These are phyloP conservation scores for Platichthys stellatus DNA, from an alignment of 2,113 vertebrate genomes.

Conservation along the genomic window DNA sequence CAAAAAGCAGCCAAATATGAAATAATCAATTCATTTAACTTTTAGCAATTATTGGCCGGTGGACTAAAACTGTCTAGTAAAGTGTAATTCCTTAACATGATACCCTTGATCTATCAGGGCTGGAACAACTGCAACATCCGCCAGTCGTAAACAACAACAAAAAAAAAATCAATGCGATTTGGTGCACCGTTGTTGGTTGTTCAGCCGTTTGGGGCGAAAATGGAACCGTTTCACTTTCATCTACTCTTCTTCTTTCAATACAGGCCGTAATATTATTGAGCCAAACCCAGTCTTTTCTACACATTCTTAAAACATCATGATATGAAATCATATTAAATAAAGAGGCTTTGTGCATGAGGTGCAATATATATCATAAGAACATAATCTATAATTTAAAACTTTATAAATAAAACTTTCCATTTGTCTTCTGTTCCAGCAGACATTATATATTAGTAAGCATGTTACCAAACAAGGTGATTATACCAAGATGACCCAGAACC, in stretches of 20 bases:
- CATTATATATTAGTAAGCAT: constrained; percentile 20
- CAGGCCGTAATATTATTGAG: not conserved
- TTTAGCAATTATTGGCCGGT: constrained; percentile 40
- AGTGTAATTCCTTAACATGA: constrained; percentile 25
- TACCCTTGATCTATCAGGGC: constrained; percentile 25
- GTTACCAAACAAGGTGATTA: constrained; percentile 18
- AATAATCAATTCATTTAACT: constrained; percentile 36
- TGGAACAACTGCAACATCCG: constrained; percentile 48
- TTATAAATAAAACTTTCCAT: constrained; percentile 56
- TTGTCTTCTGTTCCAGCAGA: constrained; percentile 52
- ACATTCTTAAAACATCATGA: constrained; percentile 32
- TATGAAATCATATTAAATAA: constrained; percentile 51
- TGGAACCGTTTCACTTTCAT: constrained; percentile 2
- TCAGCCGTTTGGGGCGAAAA: constrained; percentile 33
- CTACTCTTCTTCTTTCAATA: constrained; percentile 6
- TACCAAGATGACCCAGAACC: constrained; percentile 50
- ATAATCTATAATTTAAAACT: constrained; percentile 34
- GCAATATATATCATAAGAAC: constrained; percentile 35
- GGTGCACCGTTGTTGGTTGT: constrained; percentile 7
- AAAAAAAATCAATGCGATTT: constrained; percentile 18
- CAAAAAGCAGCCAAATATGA: constrained; percentile 63
- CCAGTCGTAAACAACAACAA: constrained; percentile 17
- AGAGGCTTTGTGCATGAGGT: constrained; percentile 50
- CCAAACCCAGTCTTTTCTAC: constrained; percentile 12
- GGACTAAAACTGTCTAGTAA: constrained; percentile 36